Evolutionary conservation across 1,140 invertebrate genomes (phyloP).

Genomic region (Pogonus chalceus): DNA sequence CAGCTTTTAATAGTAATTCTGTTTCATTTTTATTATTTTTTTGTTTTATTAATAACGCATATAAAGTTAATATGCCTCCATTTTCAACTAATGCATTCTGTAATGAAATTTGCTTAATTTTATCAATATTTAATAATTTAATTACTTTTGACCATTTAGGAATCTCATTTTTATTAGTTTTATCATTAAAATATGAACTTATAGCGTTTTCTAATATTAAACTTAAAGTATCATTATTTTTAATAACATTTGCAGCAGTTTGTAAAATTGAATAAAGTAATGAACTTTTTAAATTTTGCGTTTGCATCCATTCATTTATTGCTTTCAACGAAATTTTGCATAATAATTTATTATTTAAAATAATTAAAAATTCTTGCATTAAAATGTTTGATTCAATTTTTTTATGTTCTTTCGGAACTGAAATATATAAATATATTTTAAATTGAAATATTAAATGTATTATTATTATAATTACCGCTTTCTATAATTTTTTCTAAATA

Average conservation of each 20-base stretch:
- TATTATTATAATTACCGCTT: too few species aligned
- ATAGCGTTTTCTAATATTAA: background rate
- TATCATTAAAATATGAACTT: background rate
- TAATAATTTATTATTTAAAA: background rate
- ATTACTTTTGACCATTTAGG: conserved; percentile 23
- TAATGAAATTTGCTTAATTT: conserved; percentile 24
- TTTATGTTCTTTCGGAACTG: too few species aligned
- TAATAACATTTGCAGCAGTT: background rate
- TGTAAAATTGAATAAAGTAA: background rate
- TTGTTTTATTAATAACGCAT: conserved; percentile 29
- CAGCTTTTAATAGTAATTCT: conserved; percentile 22
- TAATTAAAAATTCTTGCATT: background rate
- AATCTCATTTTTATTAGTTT: background rate
- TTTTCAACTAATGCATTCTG: conserved; percentile 23
- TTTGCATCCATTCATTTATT: background rate
- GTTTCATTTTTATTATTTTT: conserved; percentile 19
- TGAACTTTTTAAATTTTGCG: background rate
- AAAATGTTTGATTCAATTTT: background rate
- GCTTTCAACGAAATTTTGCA: background rate
- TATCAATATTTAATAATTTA: conserved; percentile 18
- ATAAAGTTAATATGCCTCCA: conserved; percentile 27
- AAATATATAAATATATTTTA: too few species aligned
- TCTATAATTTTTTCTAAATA: conserved; percentile 26
- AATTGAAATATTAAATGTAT: too few species aligned
- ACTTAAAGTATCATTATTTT: background rate